phyloP scores from a whole-genome alignment of 2,113 vertebrate species.

The Argyrosomus japonicus region DNA sequence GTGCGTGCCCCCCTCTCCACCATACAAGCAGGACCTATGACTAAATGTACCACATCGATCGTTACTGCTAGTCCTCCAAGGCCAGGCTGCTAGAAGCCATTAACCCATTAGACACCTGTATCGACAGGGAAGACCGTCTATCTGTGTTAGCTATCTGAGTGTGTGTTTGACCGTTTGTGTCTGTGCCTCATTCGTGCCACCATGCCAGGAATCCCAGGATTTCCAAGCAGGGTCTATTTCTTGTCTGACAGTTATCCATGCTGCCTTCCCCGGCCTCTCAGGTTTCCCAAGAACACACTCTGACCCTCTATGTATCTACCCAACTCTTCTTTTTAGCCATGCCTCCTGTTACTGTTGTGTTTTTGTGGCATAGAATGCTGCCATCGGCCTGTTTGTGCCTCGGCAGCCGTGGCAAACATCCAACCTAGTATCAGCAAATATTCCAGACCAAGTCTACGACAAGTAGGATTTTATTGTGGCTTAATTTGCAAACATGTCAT shows the following conservation, averaged over 20 bases:
- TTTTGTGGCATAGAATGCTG: not conserved
- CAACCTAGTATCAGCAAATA: not conserved
- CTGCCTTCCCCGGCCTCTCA: slow-evolving; percentile 40
- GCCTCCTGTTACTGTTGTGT: not conserved
- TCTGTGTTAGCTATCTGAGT: not conserved
- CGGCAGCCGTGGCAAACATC: not conserved
- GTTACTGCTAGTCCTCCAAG: slow-evolving; percentile 47
- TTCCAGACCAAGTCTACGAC: slow-evolving; percentile 12
- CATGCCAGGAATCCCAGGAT: slow-evolving; percentile 64
- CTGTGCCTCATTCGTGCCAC: slow-evolving; percentile 8
- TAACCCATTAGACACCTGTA: slow-evolving; percentile 76
- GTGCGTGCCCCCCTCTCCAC: slow-evolving; percentile 9
- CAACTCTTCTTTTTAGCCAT: slow-evolving; percentile 22
- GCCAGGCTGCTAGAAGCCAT: slow-evolving; percentile 43
- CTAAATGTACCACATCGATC: slow-evolving; percentile 72
- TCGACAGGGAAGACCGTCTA: slow-evolving; percentile 39
- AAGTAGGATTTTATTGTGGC: not conserved
- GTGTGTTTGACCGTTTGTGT: slow-evolving; percentile 7
- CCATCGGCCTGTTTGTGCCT: not conserved
- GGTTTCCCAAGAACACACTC: slow-evolving; percentile 50
- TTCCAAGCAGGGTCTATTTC: slow-evolving; percentile 77
- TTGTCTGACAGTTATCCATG: slow-evolving; percentile 68
- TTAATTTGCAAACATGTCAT: not conserved
- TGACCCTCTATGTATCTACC: slow-evolving; percentile 15
- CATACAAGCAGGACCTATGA: slow-evolving; percentile 33